Evolutionary conservation across 2,797 vertebrate genomes (phyloP), one percentile per base, ranked within the genome.

Genomic region (Sylvia borin): DNA sequence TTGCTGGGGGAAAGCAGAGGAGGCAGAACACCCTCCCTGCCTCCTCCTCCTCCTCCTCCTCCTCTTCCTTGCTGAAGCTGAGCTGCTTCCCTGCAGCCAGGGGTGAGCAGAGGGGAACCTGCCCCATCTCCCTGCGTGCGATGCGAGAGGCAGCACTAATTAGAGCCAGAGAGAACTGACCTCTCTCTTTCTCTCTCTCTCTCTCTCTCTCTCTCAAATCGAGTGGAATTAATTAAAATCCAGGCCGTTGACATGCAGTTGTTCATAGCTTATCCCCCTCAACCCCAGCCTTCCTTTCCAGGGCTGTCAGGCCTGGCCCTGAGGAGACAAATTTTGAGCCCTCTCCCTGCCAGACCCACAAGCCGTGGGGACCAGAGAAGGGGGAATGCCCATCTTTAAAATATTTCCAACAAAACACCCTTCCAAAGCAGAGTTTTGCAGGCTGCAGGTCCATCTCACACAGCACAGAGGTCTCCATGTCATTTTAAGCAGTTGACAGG

Each of bases 171-270:
- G 65, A 95, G 50, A 91, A 51, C 38, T 72, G 85, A 90, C 81
- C 95, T 91, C 67, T 55, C 83, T 64, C 55, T 55, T 80, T 64
- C 55, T 40, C 40, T 40, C 40, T 40, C 40, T 32, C 50, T 27
- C 94, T 92, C 70, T 88, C 38, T 85, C 22, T 47, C 47, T 48
- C 47, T 25, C 47, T 25, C 78, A 50, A 48, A 85, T 86, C 31
- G 38, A 90, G 60, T 47, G 58, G 72, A 95, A 96, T 95, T 95
- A 92, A 97, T 97, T 96, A 92, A 92, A 85, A 81, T 9, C 81
- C 84, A 61, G 60, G 34, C 77, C 7, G 3, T 5, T 80, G 74
- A 81, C 8, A 12, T 27, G 36, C 64, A 22, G 43, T 71, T 89
- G 48, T 75, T 91, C 88, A 32, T 8, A 40, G 67, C 27, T 77